A percentile compares a stretch with the other conserved stretches of the same genome.
Conservation (phyloP, 2,113 vertebrate species). For the Rhineura floridana region DNA sequence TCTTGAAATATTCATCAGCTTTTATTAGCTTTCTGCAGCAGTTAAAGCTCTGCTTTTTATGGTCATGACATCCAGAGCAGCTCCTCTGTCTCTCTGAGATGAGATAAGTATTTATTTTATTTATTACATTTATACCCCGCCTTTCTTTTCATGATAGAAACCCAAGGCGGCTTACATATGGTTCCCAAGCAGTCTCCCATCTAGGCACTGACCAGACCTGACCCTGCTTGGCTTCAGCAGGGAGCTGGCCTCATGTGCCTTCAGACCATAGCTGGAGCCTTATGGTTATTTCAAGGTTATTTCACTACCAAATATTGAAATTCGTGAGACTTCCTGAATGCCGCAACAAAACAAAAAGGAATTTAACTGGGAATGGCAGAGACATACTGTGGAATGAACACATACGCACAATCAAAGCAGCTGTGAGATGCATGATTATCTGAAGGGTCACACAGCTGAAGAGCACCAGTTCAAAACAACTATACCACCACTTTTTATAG, state of each 20-base stretch:
- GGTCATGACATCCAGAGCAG: background rate
- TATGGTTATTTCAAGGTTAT: too few species aligned
- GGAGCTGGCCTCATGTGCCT: too few species aligned
- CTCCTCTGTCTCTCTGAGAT: background rate
- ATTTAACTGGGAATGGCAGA: background rate
- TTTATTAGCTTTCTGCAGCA: background rate
- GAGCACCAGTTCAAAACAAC: background rate
- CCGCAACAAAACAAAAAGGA: background rate
- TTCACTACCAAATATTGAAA: too few species aligned
- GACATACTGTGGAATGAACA: background rate
- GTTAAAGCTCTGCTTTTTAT: background rate
- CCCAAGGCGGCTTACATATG: too few species aligned
- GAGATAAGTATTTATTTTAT: too few species aligned
- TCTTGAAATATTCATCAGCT: background rate
- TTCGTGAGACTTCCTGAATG: background rate
- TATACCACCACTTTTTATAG: background rate
- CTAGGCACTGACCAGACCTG: too few species aligned
- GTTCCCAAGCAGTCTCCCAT: too few species aligned
- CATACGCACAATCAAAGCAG: background rate
- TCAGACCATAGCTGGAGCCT: too few species aligned
- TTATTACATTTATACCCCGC: too few species aligned
- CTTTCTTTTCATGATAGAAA: too few species aligned
- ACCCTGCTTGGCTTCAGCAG: too few species aligned
- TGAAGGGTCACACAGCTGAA: background rate
- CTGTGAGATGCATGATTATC: background rate